Evolutionary conservation across 2,797 vertebrate species (phyloP).

Genomic region (Melanotaenia pygmaea): DNA sequence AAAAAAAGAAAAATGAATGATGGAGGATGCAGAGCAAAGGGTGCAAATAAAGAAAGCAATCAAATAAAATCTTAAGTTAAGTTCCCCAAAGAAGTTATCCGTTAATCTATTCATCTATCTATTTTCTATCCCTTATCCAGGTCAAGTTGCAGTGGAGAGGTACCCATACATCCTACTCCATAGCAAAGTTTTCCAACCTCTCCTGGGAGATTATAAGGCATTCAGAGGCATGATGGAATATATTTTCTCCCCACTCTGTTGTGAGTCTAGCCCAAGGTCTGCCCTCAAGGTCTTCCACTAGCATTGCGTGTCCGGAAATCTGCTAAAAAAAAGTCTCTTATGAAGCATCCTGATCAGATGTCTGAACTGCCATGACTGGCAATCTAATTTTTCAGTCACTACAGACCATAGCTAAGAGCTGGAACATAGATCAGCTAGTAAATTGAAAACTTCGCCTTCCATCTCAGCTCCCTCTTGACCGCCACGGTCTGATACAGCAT

Average conservation of each 20-base stretch:
- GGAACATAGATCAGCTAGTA: slow-evolving; percentile 3
- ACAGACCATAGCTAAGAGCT: slow-evolving; percentile 7
- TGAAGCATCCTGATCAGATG: slow-evolving; percentile 11
- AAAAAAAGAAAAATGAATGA: not conserved
- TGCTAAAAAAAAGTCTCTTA: slow-evolving; percentile 3
- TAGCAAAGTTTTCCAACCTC: slow-evolving; percentile 12
- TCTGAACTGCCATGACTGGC: slow-evolving; percentile 7
- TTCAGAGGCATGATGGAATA: slow-evolving; percentile 24
- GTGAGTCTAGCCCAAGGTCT: slow-evolving; percentile 8
- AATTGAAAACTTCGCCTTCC: slow-evolving; percentile 27
- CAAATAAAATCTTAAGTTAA: not conserved
- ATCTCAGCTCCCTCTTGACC: slow-evolving; percentile 10
- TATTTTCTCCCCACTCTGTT: slow-evolving; percentile 19
- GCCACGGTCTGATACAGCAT: not conserved
- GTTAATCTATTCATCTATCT: not conserved
- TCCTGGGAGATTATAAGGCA: slow-evolving; percentile 11
- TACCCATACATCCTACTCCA: slow-evolving; percentile 4
- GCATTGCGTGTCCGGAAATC: slow-evolving; percentile 3
- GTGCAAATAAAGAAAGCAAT: not conserved
- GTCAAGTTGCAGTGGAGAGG: not conserved
- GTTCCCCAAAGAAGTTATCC: not conserved
- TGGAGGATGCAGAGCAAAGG: not conserved
- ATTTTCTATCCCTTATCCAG: slow-evolving; percentile 4
- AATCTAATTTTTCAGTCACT: slow-evolving; percentile 17
- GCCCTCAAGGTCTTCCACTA: slow-evolving; percentile 4